A percentile compares a stretch with the other conserved stretches of the same genome.
These are phyloP conservation scores for Simalia tracyae DNA, from an alignment of 2,797 vertebrate species.

Conservation along the genomic window DNA sequence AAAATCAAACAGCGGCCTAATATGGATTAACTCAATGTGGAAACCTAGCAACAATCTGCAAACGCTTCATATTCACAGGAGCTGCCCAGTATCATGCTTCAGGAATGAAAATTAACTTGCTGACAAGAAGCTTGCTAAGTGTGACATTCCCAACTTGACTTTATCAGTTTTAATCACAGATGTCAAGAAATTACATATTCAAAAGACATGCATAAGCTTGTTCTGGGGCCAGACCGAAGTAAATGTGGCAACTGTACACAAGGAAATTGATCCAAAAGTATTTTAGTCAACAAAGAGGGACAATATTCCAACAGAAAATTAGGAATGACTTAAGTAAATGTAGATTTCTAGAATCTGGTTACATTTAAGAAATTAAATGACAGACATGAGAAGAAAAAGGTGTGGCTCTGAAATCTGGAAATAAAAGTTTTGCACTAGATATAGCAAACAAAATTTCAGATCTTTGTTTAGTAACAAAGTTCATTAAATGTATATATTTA, in stretches of 20 bases:
- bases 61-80: not conserved
- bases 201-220: not conserved
- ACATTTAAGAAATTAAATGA: not conserved
- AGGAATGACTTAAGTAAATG: not conserved
- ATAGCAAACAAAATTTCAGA: not conserved
- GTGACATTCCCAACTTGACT: not conserved
- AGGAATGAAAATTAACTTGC: not conserved
- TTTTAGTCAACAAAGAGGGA: not conserved
- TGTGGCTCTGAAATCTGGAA: not conserved
- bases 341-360: not conserved
- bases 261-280: not conserved
- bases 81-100: not conserved
- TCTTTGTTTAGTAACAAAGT: not conserved
- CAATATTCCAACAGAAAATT: not conserved
- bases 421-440: not conserved
- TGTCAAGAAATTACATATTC: not conserved
- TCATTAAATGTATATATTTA: not conserved
- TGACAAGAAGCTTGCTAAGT: not conserved
- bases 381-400: not conserved
- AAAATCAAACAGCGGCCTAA: not conserved
- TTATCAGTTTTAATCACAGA: conserved; percentile 16
- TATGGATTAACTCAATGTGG: not conserved
- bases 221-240: not conserved
- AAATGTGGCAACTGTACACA: not conserved
- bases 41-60: not conserved